phyloP scores from a whole-genome alignment of 2,113 vertebrate genomes.

The Uria lomvia region DNA sequence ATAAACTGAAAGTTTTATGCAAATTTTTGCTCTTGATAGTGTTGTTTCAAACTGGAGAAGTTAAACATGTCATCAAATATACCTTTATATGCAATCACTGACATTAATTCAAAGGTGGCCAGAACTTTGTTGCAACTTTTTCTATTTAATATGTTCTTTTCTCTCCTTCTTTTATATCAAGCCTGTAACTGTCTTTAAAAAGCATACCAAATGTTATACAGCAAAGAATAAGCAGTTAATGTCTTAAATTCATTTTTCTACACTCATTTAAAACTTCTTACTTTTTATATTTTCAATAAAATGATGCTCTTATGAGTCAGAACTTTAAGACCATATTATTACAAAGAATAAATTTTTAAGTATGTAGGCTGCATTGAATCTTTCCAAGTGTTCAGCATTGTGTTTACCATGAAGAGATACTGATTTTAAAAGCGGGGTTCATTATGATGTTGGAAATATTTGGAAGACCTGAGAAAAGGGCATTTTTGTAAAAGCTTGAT shows the following conservation, averaged over 20 bases:
- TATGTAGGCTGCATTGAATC: conserved; percentile 18
- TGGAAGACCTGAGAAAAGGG: background rate
- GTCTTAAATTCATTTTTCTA: background rate
- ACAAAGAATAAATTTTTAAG: conserved; percentile 55
- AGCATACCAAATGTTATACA: conserved; percentile 26
- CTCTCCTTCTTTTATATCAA: background rate
- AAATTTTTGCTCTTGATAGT: background rate
- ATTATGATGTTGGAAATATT: background rate
- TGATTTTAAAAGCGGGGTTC: conserved; percentile 5
- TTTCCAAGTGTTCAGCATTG: background rate
- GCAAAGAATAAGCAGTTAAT: conserved; percentile 34
- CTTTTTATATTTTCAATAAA: conserved; percentile 60
- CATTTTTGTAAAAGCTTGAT: background rate
- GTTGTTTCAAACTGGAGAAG: background rate
- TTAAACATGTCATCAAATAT: background rate
- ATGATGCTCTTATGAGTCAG: conserved; percentile 33
- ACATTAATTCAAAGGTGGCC: background rate
- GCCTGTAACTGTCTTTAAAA: background rate
- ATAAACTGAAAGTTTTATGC: background rate
- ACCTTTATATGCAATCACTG: background rate
- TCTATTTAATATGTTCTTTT: background rate
- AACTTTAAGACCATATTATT: conserved; percentile 58
- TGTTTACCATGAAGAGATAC: background rate
- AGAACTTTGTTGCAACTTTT: conserved; percentile 42
- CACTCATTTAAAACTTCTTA: conserved; percentile 20